Percentiles rank a stretch among this genome's conserved stretches.
phyloP scores from a whole-genome alignment of 2,113 vertebrate species.

The Martes martes region DNA sequence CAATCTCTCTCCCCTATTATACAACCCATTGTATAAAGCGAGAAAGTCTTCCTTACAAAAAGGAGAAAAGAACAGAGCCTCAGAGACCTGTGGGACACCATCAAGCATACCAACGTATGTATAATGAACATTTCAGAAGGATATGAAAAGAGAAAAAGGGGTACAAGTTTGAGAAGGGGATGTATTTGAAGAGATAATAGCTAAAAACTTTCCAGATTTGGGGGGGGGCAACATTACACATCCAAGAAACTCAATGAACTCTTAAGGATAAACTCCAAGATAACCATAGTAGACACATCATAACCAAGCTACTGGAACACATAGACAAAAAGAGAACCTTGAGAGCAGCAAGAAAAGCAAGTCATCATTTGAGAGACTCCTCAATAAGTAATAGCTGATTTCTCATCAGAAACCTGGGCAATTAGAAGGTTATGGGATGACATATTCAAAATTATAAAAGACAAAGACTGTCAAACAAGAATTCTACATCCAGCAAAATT shows the following conservation, averaged over 20 bases:
- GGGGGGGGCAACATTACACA: neutral
- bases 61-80: neutral
- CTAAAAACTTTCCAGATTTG: neutral
- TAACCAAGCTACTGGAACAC: neutral
- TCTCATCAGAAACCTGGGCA: neutral
- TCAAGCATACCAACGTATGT: neutral
- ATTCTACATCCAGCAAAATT: neutral
- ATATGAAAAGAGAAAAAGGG: neutral
- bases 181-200: neutral
- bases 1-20: neutral
- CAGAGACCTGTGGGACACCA: neutral
- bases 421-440: neutral
- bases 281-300: neutral
- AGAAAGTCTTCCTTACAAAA: neutral
- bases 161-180: neutral
- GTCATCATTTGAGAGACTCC: neutral
- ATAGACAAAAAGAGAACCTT: neutral
- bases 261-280: neutral
- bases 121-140: neutral
- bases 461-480: neutral
- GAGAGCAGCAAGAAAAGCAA: neutral
- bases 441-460: neutral
- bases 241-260: neutral
- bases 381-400: neutral
- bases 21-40: neutral